Evolutionary conservation across 2,797 vertebrate genomes (phyloP), one percentile per base, ranked within the genome.

Genomic region (Onychomys leucogaster): DNA sequence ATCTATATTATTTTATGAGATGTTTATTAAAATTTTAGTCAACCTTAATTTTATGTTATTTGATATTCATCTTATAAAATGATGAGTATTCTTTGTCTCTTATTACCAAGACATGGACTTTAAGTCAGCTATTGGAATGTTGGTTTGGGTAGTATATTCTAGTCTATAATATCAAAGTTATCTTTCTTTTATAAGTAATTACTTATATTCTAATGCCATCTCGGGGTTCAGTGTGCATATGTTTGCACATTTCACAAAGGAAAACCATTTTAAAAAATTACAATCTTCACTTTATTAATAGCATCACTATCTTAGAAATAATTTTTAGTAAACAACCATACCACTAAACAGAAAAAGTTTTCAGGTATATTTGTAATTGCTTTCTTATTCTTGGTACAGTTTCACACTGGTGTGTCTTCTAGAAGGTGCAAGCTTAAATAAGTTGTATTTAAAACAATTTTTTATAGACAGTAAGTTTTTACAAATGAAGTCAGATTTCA

Each of bases 391-490:
- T 77, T 85, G 32, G 34, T 81, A 75, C 52, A 88, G 16, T 49
- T 75, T 78, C 89, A 90, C 13, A 65, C 32, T 29, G 46, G 7
- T 82, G 6, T 0, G 27, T 14, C 21, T 91, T 16, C 41, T 77
- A 82, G 32, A 86, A 94, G 92, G 59, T 69, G 11, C 81, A 52
- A 75, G 84, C 55, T 1, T 3, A 57, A 59, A 43, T 84, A 61
- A 81, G 6, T 82, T 93, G 55, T 93, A 76, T 91, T 75, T 29
- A 78, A 82, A 82, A 91, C 11, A 89, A 87, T 93, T 80, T 69
- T 5, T 63, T 94, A 82, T 17, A 61, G 59, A 5, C 43, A 91
- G n/a, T 14, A 43, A 16, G 0, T 84, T 94, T 91, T 69, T 93
- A 73, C 65, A 92, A 80, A 12, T 94, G 23, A 85, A 91, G 4